Conservation (phyloP, 92 coral and sea anemone species). For the Epizoanthus scotinus region DNA sequence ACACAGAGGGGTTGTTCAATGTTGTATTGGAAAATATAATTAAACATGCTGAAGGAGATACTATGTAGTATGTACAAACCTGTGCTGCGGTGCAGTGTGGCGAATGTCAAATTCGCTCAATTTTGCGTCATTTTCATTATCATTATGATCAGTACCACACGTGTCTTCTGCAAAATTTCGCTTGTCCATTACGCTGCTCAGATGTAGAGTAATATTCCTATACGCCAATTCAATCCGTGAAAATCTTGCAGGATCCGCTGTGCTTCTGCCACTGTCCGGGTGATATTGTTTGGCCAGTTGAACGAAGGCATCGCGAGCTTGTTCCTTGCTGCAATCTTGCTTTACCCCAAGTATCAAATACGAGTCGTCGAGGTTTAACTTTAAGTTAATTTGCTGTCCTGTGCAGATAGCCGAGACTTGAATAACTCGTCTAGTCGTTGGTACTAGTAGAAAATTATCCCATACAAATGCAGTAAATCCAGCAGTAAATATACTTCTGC, state of each 20-base stretch:
- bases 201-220: conserved; percentile 16
- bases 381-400: neutral
- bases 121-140: neutral
- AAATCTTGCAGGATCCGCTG: conserved; percentile 38
- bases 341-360: conserved; percentile 19
- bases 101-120: conserved; percentile 38
- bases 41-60: too few species aligned
- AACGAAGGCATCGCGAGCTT: conserved; percentile 32
- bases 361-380: too few species aligned
- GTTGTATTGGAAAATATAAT: too few species aligned
- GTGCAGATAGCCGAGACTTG: conserved; percentile 7
- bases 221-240: conserved; percentile 34
- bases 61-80: neutral
- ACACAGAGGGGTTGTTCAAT: too few species aligned
- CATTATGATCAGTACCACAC: neutral
- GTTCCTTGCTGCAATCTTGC: conserved; percentile 18
- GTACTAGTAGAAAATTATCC: neutral
- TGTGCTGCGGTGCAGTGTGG: conserved; percentile 43
- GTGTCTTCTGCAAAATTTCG: neutral
- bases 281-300: conserved; percentile 32
- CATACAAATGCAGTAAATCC: too few species aligned
- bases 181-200: neutral
- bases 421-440: conserved; percentile 4
- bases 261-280: conserved; percentile 17
- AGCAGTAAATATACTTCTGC: too few species aligned